Evolutionary conservation across 2,888 invertebrate species (phyloP).

Genomic region (Drosophila setosimentum): DNA sequence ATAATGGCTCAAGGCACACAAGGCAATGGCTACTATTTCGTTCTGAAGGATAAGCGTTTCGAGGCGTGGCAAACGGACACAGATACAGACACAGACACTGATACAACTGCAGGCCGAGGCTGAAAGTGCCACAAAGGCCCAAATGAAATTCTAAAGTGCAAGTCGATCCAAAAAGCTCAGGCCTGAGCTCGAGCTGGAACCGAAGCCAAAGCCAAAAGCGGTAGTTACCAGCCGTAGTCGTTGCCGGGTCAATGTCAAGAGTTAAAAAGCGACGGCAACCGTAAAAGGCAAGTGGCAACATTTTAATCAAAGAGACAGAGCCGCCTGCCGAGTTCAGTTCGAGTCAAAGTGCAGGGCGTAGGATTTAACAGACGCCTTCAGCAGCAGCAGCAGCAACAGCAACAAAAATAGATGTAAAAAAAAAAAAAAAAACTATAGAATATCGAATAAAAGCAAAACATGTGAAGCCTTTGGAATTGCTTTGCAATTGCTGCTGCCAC

Average conservation of each 20-base stretch:
- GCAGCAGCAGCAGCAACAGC: slow-evolving; percentile 4
- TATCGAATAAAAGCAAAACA: slow-evolving; percentile 44
- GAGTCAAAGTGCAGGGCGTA: slow-evolving; percentile 51
- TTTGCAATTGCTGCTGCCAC: slow-evolving; percentile 62
- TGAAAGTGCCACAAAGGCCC: slow-evolving; percentile 34
- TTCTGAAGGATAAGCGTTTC: slow-evolving; percentile 58
- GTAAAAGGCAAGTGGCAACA: slow-evolving; percentile 70
- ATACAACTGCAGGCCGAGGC: slow-evolving; percentile 6
- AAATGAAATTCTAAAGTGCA: slow-evolving; percentile 62
- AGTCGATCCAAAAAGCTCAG: slow-evolving; percentile 39
- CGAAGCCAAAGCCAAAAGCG: slow-evolving; percentile 9
- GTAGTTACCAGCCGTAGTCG: slow-evolving; percentile 5
- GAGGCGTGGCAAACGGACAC: slow-evolving; percentile 17
- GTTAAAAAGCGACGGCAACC: slow-evolving; percentile 58
- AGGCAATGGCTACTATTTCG: slow-evolving; percentile 48
- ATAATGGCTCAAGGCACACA: slow-evolving; percentile 62
- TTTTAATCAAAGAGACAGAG: slow-evolving; percentile 67
- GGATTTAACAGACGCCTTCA: slow-evolving; percentile 35
- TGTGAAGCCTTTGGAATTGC: slow-evolving; percentile 68
- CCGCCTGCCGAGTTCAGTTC: slow-evolving; percentile 21
- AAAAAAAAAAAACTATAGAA: slow-evolving; percentile 8
- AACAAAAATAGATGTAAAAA: slow-evolving; percentile 20
- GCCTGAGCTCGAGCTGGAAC: background rate
- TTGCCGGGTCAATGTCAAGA: slow-evolving; percentile 66
- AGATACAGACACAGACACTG: slow-evolving; percentile 3